Conservation (phyloP, 2,888 invertebrate species). For the Brassicogethes aeneus region DNA sequence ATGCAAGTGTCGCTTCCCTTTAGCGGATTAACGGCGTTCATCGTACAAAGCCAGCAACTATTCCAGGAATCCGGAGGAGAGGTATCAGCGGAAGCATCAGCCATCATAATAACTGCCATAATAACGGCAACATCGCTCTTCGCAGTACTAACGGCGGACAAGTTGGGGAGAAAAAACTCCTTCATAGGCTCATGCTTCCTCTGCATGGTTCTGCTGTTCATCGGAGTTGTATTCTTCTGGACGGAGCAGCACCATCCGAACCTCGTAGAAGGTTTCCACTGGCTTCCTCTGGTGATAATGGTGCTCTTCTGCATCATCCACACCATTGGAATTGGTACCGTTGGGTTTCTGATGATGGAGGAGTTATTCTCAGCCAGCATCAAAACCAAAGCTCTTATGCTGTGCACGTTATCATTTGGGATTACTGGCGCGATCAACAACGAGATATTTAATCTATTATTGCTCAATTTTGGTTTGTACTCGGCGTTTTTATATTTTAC, state of each 20-base stretch:
- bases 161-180: background rate
- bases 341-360: slow-evolving; percentile 23
- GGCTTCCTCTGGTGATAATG: slow-evolving; percentile 27
- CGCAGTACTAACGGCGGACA: background rate
- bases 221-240: background rate
- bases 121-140: background rate
- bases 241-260: background rate
- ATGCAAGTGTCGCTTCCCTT: background rate
- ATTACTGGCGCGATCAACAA: slow-evolving; percentile 6
- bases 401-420: slow-evolving; percentile 23
- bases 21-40: background rate
- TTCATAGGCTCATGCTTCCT: background rate
- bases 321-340: slow-evolving; percentile 23
- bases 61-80: background rate
- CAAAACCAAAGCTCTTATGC: slow-evolving; percentile 26
- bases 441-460: background rate
- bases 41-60: background rate
- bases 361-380: slow-evolving; percentile 32
- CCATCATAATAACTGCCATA: background rate
- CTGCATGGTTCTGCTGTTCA: background rate
- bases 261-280: background rate
- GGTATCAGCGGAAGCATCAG: background rate
- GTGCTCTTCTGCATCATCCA: slow-evolving; percentile 24
- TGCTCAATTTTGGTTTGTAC: background rate
- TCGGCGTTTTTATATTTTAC: background rate